Percentiles rank a stretch among this genome's conserved stretches.
Conservation (phyloP, 2,113 vertebrate genomes). For the Peromyscus maniculatus region DNA sequence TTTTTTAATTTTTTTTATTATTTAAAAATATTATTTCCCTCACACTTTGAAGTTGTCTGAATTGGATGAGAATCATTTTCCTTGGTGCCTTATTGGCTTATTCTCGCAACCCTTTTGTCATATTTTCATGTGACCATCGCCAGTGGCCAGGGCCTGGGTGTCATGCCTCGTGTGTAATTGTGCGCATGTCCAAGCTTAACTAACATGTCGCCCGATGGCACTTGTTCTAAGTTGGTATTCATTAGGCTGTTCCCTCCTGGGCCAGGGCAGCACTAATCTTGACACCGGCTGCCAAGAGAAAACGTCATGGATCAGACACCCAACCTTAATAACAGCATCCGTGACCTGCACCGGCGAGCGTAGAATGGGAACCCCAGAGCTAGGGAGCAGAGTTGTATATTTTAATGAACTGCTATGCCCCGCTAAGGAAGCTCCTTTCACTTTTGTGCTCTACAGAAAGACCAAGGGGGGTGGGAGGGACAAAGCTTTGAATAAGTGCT, state of each 20-base stretch:
- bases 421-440: conserved; percentile 70
- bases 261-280: conserved; percentile 69
- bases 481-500: conserved; percentile 77
- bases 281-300: conserved; percentile 69
- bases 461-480: conserved; percentile 63
- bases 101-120: conserved; percentile 65
- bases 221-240: conserved; percentile 74
- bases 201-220: conserved; percentile 61
- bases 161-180: conserved; percentile 30
- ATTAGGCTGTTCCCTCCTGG: conserved; percentile 75
- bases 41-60: conserved; percentile 56
- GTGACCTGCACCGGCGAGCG: conserved; percentile 68
- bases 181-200: conserved; percentile 62
- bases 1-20: not conserved
- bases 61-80: conserved; percentile 65
- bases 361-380: conserved; percentile 78
- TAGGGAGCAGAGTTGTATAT: conserved; percentile 75
- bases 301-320: conserved; percentile 57
- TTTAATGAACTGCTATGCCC: conserved; percentile 78
- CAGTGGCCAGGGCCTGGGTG: not conserved
- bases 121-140: conserved; percentile 31
- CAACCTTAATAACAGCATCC: conserved; percentile 58
- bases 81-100: conserved; percentile 80
- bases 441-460: conserved; percentile 72
- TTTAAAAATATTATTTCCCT: not conserved